phyloP scores from a whole-genome alignment of 1,140 invertebrate species.

The Caenorhabditis remanei region DNA sequence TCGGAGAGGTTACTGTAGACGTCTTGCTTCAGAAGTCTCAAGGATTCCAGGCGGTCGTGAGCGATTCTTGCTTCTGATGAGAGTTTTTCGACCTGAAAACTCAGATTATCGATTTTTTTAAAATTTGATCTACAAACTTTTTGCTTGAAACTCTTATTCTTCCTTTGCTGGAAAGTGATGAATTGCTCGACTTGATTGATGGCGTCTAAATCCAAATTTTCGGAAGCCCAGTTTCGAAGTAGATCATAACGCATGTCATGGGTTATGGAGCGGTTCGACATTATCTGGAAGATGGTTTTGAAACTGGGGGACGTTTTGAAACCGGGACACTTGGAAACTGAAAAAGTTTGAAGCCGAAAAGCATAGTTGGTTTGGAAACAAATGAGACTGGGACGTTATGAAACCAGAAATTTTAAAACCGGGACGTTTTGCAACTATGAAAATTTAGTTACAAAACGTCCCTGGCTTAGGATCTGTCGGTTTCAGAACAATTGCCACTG shows the following conservation, averaged over 20 bases:
- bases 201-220: constrained; percentile 39
- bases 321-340: no score
- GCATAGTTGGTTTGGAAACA: no score
- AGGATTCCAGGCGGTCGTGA: constrained; percentile 21
- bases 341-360: no score
- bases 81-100: constrained; percentile 26
- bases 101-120: neutral
- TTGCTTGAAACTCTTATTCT: constrained; percentile 42
- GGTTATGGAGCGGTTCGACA: constrained; percentile 21
- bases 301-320: no score
- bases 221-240: constrained; percentile 5
- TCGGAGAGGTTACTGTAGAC: constrained; percentile 13
- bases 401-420: no score
- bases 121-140: constrained; percentile 9
- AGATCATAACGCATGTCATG: constrained; percentile 43
- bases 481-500: no score
- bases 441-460: no score
- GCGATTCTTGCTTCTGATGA: constrained; percentile 37
- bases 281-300: constrained; percentile 3
- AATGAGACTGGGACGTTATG: no score
- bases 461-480: no score
- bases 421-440: no score
- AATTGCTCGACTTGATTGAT: constrained; percentile 33
- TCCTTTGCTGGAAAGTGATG: constrained; percentile 20
- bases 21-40: constrained; percentile 26